These are phyloP conservation scores for Aphrophora alni DNA, from an alignment of 2,888 invertebrate genomes.

Conservation along the genomic window DNA sequence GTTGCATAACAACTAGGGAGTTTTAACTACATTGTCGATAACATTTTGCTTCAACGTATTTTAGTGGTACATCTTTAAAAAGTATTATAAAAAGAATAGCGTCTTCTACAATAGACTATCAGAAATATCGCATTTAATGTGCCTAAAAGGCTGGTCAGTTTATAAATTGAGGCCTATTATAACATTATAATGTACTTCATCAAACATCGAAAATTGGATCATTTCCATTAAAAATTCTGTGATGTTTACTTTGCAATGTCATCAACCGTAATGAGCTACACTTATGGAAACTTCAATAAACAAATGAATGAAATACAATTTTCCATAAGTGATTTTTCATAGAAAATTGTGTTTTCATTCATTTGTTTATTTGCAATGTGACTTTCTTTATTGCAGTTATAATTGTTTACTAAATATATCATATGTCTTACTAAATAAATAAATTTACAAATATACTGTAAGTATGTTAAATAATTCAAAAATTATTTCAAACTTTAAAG, in stretches of 20 bases:
- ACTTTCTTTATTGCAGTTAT: too few species aligned
- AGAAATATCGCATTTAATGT: not conserved
- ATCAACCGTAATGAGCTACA: too few species aligned
- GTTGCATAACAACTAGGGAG: not conserved
- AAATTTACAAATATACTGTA: too few species aligned
- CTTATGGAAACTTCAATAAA: too few species aligned
- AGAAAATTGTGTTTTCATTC: too few species aligned
- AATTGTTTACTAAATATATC: too few species aligned
- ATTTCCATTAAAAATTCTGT: not conserved
- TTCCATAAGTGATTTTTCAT: too few species aligned
- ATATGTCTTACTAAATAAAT: too few species aligned
- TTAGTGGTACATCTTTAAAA: constrained; percentile 7
- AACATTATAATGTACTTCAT: not conserved
- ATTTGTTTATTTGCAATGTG: too few species aligned
- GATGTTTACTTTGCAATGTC: not conserved
- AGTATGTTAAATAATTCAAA: too few species aligned
- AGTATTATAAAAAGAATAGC: constrained; percentile 36
- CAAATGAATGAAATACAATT: too few species aligned
- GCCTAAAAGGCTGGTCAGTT: constrained; percentile 33
- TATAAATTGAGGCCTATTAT: not conserved
- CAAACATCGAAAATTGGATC: not conserved
- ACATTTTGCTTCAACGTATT: constrained; percentile 25
- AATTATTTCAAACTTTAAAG: too few species aligned
- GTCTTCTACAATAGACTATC: constrained; percentile 32
- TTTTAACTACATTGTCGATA: constrained; percentile 11